A percentile compares a stretch with the other conserved stretches of the same genome.
Evolutionary conservation across 2,888 invertebrate species (phyloP).

Genomic region (Myathropa florea): DNA sequence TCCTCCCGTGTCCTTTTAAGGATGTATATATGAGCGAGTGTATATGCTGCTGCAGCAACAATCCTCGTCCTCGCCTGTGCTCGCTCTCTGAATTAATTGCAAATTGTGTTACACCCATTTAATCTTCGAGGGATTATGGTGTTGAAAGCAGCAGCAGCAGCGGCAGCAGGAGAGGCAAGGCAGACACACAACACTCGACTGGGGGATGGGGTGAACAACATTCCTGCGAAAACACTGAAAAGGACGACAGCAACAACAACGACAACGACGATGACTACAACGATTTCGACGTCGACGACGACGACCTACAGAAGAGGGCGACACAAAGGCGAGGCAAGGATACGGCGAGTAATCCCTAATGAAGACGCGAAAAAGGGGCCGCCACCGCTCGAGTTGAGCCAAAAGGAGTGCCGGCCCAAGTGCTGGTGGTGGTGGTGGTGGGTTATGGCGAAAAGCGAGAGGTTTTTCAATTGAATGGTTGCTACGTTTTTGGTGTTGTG

Average conservation of each 20-base stretch:
- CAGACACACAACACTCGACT: neutral
- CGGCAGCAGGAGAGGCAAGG: neutral
- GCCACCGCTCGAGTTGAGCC: neutral
- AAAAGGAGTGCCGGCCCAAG: neutral
- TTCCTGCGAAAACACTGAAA: constrained; percentile 49
- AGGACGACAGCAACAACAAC: constrained; percentile 15
- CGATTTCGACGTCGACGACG: neutral
- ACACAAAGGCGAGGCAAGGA: constrained; percentile 37
- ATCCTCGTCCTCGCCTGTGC: constrained; percentile 17
- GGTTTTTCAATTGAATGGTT: constrained; percentile 32
- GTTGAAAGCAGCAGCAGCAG: constrained; percentile 55
- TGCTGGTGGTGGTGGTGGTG: neutral
- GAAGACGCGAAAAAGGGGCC: constrained; percentile 44
- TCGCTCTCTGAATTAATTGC: constrained; percentile 69
- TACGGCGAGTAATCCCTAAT: constrained; percentile 47
- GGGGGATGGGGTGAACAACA: constrained; percentile 12
- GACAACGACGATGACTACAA: neutral
- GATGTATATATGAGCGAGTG: constrained; percentile 26
- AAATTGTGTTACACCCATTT: constrained; percentile 73
- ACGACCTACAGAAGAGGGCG: neutral
- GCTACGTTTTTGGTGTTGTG: constrained; percentile 2
- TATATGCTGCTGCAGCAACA: constrained; percentile 42
- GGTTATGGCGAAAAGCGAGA: neutral
- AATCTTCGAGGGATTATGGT: constrained; percentile 71
- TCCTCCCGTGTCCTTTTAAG: constrained; percentile 26